A percentile compares a stretch with the other conserved stretches of the same genome.
These are phyloP conservation scores for Agelastica alni DNA, from an alignment of 2,888 invertebrate genomes.

Conservation along the genomic window DNA sequence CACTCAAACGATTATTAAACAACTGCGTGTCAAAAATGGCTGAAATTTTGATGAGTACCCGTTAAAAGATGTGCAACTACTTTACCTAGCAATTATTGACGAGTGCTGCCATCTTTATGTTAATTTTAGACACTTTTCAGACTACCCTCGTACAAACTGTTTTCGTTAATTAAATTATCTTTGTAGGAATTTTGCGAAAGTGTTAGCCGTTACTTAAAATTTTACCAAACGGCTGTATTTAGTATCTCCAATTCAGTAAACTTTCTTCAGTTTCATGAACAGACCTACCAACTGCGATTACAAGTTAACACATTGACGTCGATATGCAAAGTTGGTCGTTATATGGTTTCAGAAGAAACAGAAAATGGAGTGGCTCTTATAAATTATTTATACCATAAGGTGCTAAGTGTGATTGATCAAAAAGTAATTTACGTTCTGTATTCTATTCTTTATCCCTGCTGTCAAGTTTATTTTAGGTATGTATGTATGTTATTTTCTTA, in stretches of 20 bases:
- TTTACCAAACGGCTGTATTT: slow-evolving; percentile 60
- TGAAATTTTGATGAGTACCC: too few relatives aligned
- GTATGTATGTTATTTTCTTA: neutral
- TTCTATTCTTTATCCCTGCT: slow-evolving; percentile 53
- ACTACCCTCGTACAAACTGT: too few relatives aligned
- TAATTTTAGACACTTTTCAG: too few relatives aligned
- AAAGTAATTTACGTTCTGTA: slow-evolving; percentile 63
- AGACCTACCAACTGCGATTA: slow-evolving; percentile 58
- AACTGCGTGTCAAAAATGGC: too few relatives aligned
- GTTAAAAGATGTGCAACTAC: too few relatives aligned
- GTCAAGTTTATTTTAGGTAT: slow-evolving; percentile 54
- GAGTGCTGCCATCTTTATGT: too few relatives aligned
- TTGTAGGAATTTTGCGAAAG: slow-evolving; percentile 66
- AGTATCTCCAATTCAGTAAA: slow-evolving; percentile 45
- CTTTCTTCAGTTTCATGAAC: slow-evolving; percentile 48
- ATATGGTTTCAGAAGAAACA: slow-evolving; percentile 42
- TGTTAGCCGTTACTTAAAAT: slow-evolving; percentile 63
- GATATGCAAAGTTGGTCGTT: slow-evolving; percentile 60
- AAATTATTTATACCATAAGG: slow-evolving; percentile 68
- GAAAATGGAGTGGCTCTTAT: slow-evolving; percentile 64
- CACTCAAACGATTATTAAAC: too few relatives aligned
- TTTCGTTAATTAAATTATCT: too few relatives aligned
- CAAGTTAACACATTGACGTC: slow-evolving; percentile 62
- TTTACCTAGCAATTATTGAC: too few relatives aligned
- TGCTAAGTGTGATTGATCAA: slow-evolving; percentile 63